Evolutionary conservation across 2,797 vertebrate genomes (phyloP), one percentile per base, ranked within the genome.

Genomic region (Tragelaphus eurycerus): DNA sequence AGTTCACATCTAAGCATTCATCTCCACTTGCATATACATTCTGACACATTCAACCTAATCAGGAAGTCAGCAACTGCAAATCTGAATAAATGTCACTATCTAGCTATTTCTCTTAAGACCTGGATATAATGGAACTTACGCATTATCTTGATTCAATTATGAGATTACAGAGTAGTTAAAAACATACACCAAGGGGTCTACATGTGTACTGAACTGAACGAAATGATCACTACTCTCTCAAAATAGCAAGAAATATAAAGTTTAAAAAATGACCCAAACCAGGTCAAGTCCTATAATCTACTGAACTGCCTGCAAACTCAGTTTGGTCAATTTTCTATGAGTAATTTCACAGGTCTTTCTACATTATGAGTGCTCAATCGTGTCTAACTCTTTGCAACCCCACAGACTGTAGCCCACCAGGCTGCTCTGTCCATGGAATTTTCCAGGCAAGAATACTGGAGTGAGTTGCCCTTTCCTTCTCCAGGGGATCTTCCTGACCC

Each of bases 81-180:
- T 31, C 17, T 89, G 13, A 92, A 89, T 38, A 93, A 89, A 83
- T 29, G 38, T 78, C 7, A 89, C 21, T 59, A 86, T 6, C 43
- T 27, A 78, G 50, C 27, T 50, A 31, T 60, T 84, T 83, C 29
- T 95, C 83, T 46, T 84, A 57, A 82, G 78, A 64, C 1, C 3
- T 23, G 19, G 38, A 64, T 17, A 76, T 48, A 76, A 81, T 50
- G 62, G 34, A 90, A 57, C 27, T 16, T 27, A 87, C 0, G 4
- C 6, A 59, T 89, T 83, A 64, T 31, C 8, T 62, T 95, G 81
- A 78, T 48, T 79, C 55, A 50, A 82, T 13, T 10, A 54, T 54
- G 15, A 86, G 71, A 93, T 79, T 96, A 82, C 7, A 90, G 23
- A n/a, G 25, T 34, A 62, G 55, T 78, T 71, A 93, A 97, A 89